A percentile compares a stretch with the other conserved stretches of the same genome.
These are phyloP conservation scores for Chloropsis hardwickii DNA, from an alignment of 2,113 vertebrate species.

Conservation along the genomic window DNA sequence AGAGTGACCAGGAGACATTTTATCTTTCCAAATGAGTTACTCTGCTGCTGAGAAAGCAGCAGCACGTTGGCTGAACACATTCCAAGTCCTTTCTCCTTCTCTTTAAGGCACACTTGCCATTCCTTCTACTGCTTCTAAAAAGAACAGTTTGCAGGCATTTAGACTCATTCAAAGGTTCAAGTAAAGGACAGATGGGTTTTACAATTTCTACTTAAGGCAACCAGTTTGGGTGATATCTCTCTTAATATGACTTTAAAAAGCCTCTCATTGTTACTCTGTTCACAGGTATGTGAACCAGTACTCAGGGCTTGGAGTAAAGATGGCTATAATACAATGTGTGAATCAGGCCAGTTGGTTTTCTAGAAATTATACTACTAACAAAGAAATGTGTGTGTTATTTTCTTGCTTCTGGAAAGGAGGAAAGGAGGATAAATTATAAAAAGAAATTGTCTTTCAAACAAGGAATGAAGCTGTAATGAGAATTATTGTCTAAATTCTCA, in stretches of 20 bases:
- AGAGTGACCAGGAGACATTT: neutral
- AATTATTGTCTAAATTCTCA: neutral
- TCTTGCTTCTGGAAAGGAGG: neutral
- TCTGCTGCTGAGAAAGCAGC: neutral
- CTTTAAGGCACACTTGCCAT: neutral
- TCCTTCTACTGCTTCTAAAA: neutral
- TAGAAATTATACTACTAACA: neutral
- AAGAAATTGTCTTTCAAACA: neutral
- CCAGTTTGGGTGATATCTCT: neutral
- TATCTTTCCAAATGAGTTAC: neutral
- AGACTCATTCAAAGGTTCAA: neutral
- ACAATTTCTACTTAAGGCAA: neutral
- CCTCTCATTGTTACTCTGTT: neutral
- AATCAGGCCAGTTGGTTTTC: neutral
- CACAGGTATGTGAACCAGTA: neutral
- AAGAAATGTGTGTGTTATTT: neutral
- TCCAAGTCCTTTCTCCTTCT: neutral
- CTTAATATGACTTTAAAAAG: neutral
- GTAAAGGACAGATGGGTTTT: neutral
- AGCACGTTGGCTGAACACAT: neutral
- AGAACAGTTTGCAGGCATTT: neutral
- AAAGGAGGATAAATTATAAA: neutral
- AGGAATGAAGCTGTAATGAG: neutral
- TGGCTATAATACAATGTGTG: rapidly evolving
- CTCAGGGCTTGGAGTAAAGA: neutral